Evolutionary conservation across 2,888 invertebrate genomes (phyloP).

Genomic region (Ypsolopha scabrella): DNA sequence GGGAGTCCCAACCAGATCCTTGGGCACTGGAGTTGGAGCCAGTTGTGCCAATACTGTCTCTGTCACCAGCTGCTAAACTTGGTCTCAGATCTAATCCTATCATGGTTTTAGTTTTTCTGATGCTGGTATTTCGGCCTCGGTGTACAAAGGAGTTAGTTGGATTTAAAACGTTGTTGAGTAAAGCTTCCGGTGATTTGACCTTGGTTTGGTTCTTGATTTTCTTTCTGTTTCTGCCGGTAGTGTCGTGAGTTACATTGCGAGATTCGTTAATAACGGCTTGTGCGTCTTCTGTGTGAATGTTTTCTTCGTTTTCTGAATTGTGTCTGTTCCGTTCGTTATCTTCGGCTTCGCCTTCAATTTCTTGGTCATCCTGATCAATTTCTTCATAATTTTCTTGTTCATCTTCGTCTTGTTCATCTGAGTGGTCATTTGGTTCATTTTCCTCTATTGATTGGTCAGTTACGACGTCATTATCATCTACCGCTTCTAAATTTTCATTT

Average conservation of each 20-base stretch:
- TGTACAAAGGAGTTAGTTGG: slow-evolving; percentile 25
- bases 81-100: slow-evolving; percentile 25
- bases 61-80: slow-evolving; percentile 16
- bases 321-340: not conserved
- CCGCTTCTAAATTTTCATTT: not conserved
- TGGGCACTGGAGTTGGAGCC: slow-evolving; percentile 36
- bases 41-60: slow-evolving; percentile 20
- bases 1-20: slow-evolving; percentile 58
- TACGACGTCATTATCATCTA: too few species aligned
- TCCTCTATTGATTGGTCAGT: too few species aligned
- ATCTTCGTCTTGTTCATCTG: slow-evolving; percentile 5
- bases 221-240: slow-evolving; percentile 27
- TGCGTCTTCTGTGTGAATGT: too few species aligned
- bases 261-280: slow-evolving; percentile 8
- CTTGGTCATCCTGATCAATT: not conserved
- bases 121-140: slow-evolving; percentile 29
- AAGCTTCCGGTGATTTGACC: slow-evolving; percentile 34
- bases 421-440: slow-evolving; percentile 11
- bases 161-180: slow-evolving; percentile 25
- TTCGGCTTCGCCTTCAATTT: slow-evolving; percentile 3
- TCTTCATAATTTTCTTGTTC: slow-evolving; percentile 8
- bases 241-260: slow-evolving; percentile 26
- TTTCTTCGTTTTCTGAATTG: not conserved
- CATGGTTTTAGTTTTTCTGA: slow-evolving; percentile 32
- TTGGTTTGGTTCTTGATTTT: slow-evolving; percentile 13